These are phyloP conservation scores for Hypothenemus hampei DNA, from an alignment of 1,140 invertebrate species.

Conservation along the genomic window DNA sequence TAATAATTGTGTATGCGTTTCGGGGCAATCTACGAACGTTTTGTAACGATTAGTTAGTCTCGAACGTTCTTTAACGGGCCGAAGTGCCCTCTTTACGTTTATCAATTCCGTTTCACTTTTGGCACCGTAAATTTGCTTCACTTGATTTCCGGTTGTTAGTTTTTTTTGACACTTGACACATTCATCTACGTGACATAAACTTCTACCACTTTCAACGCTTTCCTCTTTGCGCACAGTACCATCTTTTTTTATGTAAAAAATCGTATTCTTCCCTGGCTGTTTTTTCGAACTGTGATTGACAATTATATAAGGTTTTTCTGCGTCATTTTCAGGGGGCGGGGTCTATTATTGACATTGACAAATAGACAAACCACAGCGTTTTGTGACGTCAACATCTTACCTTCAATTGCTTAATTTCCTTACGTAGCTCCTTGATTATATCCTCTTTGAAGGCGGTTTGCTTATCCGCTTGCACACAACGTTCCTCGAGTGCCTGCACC, in stretches of 20 bases:
- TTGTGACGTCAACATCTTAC: no score
- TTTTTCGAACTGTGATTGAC: constrained; percentile 29
- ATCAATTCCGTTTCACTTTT: constrained; percentile 29
- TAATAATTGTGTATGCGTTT: constrained; percentile 2
- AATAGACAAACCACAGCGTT: no score
- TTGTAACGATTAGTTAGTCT: constrained; percentile 28
- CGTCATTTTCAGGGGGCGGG: neutral
- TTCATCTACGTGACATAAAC: no score
- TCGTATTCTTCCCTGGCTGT: constrained; percentile 24
- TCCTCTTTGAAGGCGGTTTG: constrained; percentile 51
- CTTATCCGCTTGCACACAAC: constrained; percentile 45
- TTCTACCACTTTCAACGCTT: no score
- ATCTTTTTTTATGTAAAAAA: constrained; percentile 29
- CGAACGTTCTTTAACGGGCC: constrained; percentile 29
- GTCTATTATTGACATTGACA: no score
- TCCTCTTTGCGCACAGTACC: constrained; percentile 16
- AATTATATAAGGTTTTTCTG: constrained; percentile 21
- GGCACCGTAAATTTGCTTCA: no score
- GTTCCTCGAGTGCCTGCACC: constrained; percentile 47
- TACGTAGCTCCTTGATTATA: constrained; percentile 52
- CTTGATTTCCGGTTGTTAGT: no score
- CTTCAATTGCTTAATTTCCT: constrained; percentile 46
- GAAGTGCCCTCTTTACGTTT: constrained; percentile 19
- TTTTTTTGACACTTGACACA: no score
- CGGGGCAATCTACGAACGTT: constrained; percentile 25